Evolutionary conservation across 2,888 invertebrate genomes (phyloP).

Genomic region (Drosophila stalkeri): DNA sequence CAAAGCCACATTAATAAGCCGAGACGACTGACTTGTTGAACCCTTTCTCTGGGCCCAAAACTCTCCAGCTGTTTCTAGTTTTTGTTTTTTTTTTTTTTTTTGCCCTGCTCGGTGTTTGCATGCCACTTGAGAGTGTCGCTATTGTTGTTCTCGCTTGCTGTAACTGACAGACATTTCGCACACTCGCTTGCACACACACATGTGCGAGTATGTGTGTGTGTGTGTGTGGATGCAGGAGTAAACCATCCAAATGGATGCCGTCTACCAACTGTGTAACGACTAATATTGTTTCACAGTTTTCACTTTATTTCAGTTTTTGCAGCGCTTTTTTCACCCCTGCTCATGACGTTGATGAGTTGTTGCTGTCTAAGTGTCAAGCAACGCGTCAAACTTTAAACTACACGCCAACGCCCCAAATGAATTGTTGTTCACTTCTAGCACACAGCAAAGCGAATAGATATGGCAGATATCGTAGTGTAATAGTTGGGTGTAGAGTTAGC

Average conservation of each 20-base stretch:
- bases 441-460: neutral
- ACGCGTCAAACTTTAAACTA: slow-evolving; percentile 82
- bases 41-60: slow-evolving; percentile 32
- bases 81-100: slow-evolving; percentile 15
- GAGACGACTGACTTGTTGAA: slow-evolving; percentile 29
- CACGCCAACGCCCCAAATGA: slow-evolving; percentile 74
- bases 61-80: slow-evolving; percentile 26
- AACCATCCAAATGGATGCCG: slow-evolving; percentile 27
- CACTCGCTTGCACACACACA: slow-evolving; percentile 5
- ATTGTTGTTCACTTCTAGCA: slow-evolving; percentile 55
- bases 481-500: neutral
- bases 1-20: slow-evolving; percentile 26
- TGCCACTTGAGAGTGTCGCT: slow-evolving; percentile 29
- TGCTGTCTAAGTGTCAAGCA: slow-evolving; percentile 80
- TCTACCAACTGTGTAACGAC: slow-evolving; percentile 47
- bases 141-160: slow-evolving; percentile 27
- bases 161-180: slow-evolving; percentile 47
- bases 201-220: no score
- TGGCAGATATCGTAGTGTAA: neutral
- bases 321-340: slow-evolving; percentile 42
- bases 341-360: slow-evolving; percentile 80
- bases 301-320: slow-evolving; percentile 51
- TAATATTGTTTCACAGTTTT: slow-evolving; percentile 75
- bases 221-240: slow-evolving; percentile 28
- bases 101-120: slow-evolving; percentile 20